phyloP scores from a whole-genome alignment of 1,140 invertebrate species.

The Whitmania pigra region DNA sequence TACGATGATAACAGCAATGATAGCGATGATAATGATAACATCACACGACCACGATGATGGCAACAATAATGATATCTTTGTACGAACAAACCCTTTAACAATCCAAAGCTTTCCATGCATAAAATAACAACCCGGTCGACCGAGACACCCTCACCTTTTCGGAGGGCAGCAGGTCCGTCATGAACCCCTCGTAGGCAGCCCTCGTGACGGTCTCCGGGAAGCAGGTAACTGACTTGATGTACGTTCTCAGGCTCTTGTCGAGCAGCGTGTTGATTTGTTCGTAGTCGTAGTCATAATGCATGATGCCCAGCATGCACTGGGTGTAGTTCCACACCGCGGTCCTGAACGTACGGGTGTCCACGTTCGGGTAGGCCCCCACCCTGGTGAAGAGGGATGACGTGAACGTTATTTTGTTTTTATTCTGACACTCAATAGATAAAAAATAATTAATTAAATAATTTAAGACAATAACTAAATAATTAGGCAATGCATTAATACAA shows the following conservation, averaged over 20 bases:
- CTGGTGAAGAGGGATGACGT: constrained; percentile 29
- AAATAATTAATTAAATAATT: not conserved
- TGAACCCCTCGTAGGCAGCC: constrained; percentile 66
- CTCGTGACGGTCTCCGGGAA: constrained; percentile 69
- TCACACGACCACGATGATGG: too few relatives aligned
- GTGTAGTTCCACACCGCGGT: constrained; percentile 84
- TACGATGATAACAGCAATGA: too few relatives aligned
- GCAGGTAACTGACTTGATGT: constrained; percentile 75
- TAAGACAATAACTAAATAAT: too few relatives aligned
- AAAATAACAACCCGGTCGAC: not conserved
- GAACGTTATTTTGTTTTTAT: not conserved
- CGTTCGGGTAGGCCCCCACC: constrained; percentile 67
- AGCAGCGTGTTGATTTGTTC: constrained; percentile 72
- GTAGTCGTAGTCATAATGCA: constrained; percentile 81
- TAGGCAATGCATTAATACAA: too few relatives aligned
- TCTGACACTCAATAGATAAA: not conserved
- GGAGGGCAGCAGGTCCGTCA: constrained; percentile 73
- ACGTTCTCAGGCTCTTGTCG: constrained; percentile 66
- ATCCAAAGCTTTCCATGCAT: too few relatives aligned
- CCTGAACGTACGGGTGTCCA: constrained; percentile 73
- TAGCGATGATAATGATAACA: too few relatives aligned
- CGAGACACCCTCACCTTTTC: constrained; percentile 57
- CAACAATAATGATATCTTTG: too few relatives aligned
- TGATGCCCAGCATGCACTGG: constrained; percentile 74
- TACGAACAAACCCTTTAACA: too few relatives aligned